Percentiles rank a stretch among this genome's conserved stretches.
Evolutionary conservation across 1,140 invertebrate species (phyloP).

Genomic region (Drosophila nikananu): DNA sequence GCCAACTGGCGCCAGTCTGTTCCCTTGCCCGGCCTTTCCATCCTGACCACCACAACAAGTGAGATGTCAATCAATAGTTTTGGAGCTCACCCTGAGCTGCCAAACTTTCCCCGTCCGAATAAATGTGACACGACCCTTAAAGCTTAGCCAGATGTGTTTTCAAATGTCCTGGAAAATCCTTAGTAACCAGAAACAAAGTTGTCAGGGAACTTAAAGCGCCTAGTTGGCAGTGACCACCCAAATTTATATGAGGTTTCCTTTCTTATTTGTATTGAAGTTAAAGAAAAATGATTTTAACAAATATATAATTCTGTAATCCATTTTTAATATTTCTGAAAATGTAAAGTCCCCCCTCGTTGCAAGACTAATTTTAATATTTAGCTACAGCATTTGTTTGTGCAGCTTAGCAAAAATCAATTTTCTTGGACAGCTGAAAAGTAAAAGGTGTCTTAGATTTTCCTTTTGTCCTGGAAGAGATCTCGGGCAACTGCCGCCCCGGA

Average conservation of each 20-base stretch:
- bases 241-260: neutral
- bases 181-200: neutral
- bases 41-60: slow-evolving; percentile 33
- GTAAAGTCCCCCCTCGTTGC: neutral
- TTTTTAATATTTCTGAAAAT: neutral
- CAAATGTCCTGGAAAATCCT: slow-evolving; percentile 1
- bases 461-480: slow-evolving; percentile 21
- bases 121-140: slow-evolving; percentile 7
- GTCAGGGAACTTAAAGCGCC: slow-evolving; percentile 2
- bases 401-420: slow-evolving; percentile 20
- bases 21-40: neutral
- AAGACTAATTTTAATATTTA: slow-evolving; percentile 3
- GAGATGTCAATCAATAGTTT: slow-evolving; percentile 48
- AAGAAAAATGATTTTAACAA: neutral
- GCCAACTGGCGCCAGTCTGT: slow-evolving; percentile 39
- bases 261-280: neutral
- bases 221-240: neutral
- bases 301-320: neutral
- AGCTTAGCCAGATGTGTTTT: slow-evolving; percentile 8
- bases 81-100: slow-evolving; percentile 1
- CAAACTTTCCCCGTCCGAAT: slow-evolving; percentile 5
- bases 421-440: slow-evolving; percentile 21
- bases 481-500: slow-evolving; percentile 21
- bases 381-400: slow-evolving; percentile 8
- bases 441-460: slow-evolving; percentile 26